Conservation (phyloP, 2,113 vertebrate genomes). For the Excalfactoria chinensis region DNA sequence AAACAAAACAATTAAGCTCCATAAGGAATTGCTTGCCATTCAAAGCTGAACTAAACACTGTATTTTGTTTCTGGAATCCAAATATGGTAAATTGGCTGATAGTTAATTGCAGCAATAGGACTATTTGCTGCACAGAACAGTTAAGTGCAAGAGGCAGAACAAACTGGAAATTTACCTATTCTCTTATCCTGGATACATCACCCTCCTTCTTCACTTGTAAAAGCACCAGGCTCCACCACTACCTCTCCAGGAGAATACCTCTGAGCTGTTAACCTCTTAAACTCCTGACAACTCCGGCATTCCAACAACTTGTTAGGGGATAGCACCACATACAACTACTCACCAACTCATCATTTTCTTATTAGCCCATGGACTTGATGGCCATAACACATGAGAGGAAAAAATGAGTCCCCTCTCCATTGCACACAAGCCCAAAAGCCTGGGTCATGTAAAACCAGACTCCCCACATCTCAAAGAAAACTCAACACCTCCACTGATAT, state of each 20-base stretch:
- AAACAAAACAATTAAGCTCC: slow-evolving; percentile 74
- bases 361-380: neutral
- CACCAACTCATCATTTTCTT: neutral
- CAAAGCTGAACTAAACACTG: slow-evolving; percentile 31
- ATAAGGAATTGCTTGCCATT: slow-evolving; percentile 57
- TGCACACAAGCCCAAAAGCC: neutral
- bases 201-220: neutral
- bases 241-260: neutral
- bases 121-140: neutral
- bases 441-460: neutral
- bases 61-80: slow-evolving; percentile 15
- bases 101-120: neutral
- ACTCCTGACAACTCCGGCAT: neutral
- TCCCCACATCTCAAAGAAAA: neutral
- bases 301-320: neutral
- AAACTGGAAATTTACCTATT: neutral
- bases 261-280: neutral
- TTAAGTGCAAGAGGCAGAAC: neutral
- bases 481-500: neutral
- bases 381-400: neutral
- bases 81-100: slow-evolving; percentile 5
- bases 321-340: neutral
- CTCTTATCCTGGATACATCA: neutral
- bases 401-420: neutral
- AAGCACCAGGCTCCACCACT: neutral